Evolutionary conservation across 2,888 invertebrate genomes (phyloP), one percentile per base, ranked within the genome.

Genomic region (Euclidia mi): DNA sequence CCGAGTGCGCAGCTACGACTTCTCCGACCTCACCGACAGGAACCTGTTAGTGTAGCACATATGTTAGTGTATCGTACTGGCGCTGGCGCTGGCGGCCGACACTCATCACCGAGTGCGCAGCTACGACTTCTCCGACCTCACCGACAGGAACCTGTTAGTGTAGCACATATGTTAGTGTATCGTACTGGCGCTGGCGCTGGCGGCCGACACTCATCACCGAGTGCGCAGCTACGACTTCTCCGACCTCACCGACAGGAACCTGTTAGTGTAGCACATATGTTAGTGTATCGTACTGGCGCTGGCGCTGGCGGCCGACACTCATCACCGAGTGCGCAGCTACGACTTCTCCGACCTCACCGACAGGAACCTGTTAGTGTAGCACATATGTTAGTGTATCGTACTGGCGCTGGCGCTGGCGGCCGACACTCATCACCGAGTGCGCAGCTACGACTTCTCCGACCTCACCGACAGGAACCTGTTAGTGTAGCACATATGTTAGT

Each of bases 41-140:
- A 29, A 29, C 29, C 29, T 29, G 29, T 29, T 10, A 29, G 29
- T 29, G n/a, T 20, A 20, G 20, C 20, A 20, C 20, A 20, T 20
- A 20, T 20, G 20, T 20, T 20, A 20, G 20, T 20, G 20, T 20
- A 20, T 20, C 20, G 20, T 20, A 6, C 20, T 20, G 20, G 20
- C 20, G 20, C 3, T 20, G 4, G 20, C 6, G 20, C 20, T 20
- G 20, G 20, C 20, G 20, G 20, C 20, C 20, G 20, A 29, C 29
- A 29, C 29, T 0, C 29, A 29, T 10, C 29, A 29, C 29, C 29
- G 29, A 7, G 29, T 29, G 7, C 29, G 29, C n/a, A 0, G 2
- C 29, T 29, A 29, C 29, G 29, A 29, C 29, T 29, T 29, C 29
- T 10, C 29, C 29, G 29, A 29, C 29, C 29, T 29, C 29, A 29